Evolutionary conservation across 2,113 vertebrate species (phyloP).

Genomic region (Gambusia holbrooki): DNA sequence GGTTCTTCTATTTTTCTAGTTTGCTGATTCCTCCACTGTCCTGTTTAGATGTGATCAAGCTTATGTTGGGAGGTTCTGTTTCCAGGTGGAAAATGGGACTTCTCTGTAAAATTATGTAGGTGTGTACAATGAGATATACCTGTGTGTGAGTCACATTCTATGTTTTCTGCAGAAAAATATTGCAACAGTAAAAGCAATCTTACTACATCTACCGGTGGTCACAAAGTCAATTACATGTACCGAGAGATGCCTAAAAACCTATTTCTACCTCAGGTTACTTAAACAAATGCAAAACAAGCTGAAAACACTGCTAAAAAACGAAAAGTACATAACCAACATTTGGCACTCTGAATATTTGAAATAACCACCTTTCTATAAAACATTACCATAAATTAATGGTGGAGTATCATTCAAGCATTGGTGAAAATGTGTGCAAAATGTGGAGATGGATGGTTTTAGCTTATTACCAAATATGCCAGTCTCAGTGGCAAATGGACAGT

Average conservation of each 20-base stretch:
- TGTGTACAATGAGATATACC: not conserved
- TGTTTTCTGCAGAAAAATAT: not conserved
- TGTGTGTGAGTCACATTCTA: not conserved
- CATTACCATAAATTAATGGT: not conserved
- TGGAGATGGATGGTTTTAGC: conserved; percentile 18
- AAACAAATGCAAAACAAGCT: too few species aligned
- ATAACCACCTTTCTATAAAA: conserved; percentile 58
- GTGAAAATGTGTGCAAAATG: conserved; percentile 1
- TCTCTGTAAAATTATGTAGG: not conserved
- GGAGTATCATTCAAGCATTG: conserved; percentile 7
- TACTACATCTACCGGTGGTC: too few species aligned
- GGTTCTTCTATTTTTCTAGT: not conserved
- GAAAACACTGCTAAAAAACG: not conserved
- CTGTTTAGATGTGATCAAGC: not conserved
- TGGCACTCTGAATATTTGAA: conserved; percentile 79
- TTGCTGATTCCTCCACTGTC: not conserved
- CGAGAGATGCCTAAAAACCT: too few species aligned
- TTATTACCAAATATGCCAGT: conserved; percentile 25
- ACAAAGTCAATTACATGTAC: too few species aligned
- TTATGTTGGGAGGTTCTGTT: too few species aligned
- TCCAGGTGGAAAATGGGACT: not conserved
- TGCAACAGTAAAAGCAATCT: too few species aligned
- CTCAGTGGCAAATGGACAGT: conserved; percentile 38
- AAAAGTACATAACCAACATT: not conserved
- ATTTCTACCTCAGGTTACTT: too few species aligned